phyloP scores from a whole-genome alignment of 2,888 invertebrate species.

The Leptogaster cylindrica region DNA sequence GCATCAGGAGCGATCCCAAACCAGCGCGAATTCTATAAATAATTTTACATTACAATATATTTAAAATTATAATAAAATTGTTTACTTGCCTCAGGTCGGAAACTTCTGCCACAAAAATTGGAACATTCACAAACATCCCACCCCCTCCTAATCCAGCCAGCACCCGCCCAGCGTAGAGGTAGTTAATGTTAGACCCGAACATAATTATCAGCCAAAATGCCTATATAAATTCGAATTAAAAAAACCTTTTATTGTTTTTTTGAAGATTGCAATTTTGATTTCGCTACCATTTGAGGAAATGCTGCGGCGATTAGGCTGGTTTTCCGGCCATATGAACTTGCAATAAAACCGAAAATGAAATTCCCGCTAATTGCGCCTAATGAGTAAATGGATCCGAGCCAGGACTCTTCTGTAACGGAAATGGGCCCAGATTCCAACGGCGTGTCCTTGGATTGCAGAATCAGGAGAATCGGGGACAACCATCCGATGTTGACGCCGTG shows the following conservation, averaged over 20 bases:
- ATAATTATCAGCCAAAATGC: conserved; percentile 46
- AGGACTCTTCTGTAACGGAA: conserved; percentile 43
- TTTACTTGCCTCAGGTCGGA: conserved; percentile 47
- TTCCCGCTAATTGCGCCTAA: conserved; percentile 47
- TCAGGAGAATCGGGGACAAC: conserved; percentile 46
- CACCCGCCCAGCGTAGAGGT: conserved; percentile 46
- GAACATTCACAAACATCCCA: conserved; percentile 46
- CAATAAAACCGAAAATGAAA: conserved; percentile 44
- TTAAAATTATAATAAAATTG: too few species aligned
- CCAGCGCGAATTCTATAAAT: conserved; percentile 46
- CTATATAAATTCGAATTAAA: conserved; percentile 27
- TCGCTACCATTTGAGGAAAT: conserved; percentile 48
- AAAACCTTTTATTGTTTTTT: too few species aligned
- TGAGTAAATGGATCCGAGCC: conserved; percentile 46
- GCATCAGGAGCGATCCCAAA: conserved; percentile 43
- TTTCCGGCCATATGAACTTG: conserved; percentile 44
- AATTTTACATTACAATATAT: not conserved
- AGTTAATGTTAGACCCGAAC: conserved; percentile 39
- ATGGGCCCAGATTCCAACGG: conserved; percentile 43
- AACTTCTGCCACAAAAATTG: conserved; percentile 48
- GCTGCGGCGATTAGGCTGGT: conserved; percentile 42
- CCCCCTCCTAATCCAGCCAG: conserved; percentile 47
- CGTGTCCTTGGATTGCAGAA: conserved; percentile 44
- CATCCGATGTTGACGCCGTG: conserved; percentile 49
- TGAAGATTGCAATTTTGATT: too few species aligned